These are phyloP conservation scores for Dryobates pubescens DNA, from an alignment of 2,797 vertebrate species.

Conservation along the genomic window DNA sequence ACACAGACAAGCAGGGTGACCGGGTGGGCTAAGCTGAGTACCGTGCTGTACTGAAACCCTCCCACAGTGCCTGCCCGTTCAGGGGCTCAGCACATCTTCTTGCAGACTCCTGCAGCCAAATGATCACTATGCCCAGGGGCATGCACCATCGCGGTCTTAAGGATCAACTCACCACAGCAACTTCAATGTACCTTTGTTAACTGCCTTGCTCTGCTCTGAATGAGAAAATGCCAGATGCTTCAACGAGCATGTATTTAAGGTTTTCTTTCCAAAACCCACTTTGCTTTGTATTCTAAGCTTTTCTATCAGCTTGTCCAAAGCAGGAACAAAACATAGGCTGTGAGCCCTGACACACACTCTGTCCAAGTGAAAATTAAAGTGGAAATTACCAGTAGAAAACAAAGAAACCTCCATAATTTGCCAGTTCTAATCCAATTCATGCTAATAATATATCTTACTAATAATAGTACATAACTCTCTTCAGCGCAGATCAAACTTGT, in stretches of 20 bases:
- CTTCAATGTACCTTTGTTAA: slow-evolving; percentile 47
- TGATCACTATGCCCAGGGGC: background rate
- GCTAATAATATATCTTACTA: background rate
- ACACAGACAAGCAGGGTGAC: background rate
- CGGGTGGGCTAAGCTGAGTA: background rate
- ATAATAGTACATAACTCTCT: background rate
- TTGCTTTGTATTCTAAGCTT: slow-evolving; percentile 2
- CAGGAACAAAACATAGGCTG: background rate
- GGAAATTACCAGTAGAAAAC: background rate
- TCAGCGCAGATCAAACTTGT: background rate
- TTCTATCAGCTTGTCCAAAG: background rate
- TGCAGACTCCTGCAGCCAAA: background rate
- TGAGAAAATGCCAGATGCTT: slow-evolving; percentile 32
- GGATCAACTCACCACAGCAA: background rate
- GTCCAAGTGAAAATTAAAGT: background rate
- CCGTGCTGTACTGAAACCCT: rapidly evolving
- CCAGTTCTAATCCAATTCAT: background rate
- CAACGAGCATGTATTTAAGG: slow-evolving; percentile 36
- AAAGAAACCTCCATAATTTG: background rate
- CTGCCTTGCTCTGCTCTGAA: slow-evolving; percentile 9
- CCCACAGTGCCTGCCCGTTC: background rate
- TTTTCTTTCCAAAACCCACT: slow-evolving; percentile 15
- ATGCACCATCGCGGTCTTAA: background rate
- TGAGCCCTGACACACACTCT: background rate
- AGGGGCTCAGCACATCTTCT: rapidly evolving